Percentiles rank a stretch among this genome's conserved stretches.
phyloP scores from a whole-genome alignment of 2,113 vertebrate genomes.

The Etheostoma cragini region DNA sequence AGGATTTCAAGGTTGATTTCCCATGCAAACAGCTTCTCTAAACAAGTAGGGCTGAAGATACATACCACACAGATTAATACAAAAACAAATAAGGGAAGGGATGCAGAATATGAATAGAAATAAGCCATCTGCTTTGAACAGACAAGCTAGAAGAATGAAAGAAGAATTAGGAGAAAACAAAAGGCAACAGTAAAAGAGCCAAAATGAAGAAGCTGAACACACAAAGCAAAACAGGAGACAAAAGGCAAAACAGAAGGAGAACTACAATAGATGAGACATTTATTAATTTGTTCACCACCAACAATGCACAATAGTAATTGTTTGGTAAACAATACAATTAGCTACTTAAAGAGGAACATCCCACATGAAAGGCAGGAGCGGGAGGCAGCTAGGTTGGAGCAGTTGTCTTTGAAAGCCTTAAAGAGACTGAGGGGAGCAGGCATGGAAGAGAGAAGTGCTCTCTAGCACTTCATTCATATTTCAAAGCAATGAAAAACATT shows the following conservation, averaged over 20 bases:
- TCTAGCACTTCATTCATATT: neutral
- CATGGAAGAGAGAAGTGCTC: neutral
- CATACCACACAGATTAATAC: neutral
- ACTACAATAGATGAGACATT: neutral
- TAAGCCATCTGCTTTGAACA: conserved; percentile 2
- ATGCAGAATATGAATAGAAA: neutral
- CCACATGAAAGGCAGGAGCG: neutral
- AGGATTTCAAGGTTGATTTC: neutral
- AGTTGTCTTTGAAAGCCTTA: neutral
- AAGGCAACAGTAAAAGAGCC: neutral
- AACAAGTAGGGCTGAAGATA: neutral
- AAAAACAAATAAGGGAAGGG: neutral
- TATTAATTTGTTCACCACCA: neutral
- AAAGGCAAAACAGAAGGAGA: conserved; percentile 6
- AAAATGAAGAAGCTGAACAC: neutral
- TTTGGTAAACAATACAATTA: neutral
- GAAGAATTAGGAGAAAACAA: neutral
- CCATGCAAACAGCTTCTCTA: neutral
- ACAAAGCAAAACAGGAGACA: conserved; percentile 8
- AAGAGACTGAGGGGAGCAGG: neutral
- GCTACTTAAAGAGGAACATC: neutral
- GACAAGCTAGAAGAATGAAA: neutral
- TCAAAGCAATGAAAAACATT: conserved; percentile 14
- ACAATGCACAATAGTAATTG: neutral
- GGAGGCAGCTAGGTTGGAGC: neutral